Evolutionary conservation across 2,888 invertebrate species (phyloP), one percentile per base, ranked within the genome.

Genomic region (Acholoe squamosa): DNA sequence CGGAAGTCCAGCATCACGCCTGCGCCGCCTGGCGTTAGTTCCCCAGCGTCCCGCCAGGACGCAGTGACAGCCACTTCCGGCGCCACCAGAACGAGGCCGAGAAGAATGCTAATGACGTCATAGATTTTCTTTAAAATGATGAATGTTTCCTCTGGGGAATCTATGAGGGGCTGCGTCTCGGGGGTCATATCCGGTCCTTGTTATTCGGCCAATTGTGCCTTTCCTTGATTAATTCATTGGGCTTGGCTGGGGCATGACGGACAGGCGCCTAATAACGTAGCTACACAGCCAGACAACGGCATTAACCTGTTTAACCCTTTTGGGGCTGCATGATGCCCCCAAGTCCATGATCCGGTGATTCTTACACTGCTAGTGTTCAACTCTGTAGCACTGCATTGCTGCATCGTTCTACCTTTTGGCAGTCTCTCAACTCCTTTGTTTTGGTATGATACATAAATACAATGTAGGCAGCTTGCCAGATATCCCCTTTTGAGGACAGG

Each of bases 31-130:
- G 43, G 43, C 10, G 43, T 43, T 43, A 43, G 80, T 80, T 80
- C 33, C 22, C 0, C 34, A 19, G 43, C 43, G 43, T 80, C 34
- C 80, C 80, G 80, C 80, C 25, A 22, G 80, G 80, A n/a, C 33
- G 12, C 16, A 7, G 16, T 19, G 43, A 16, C 33, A 80, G 43
- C 43, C 80, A 80, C 80, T 34, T 80, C 80, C 80, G 80, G 43
- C 33, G 19, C 3, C n/a, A 16, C 80, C 80, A 34, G 34, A 76
- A 43, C 43, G 80, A 33, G 80, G 80, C 80, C 34, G 80, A 80
- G 80, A 80, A 80, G 80, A 80, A 43, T 33, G 80, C 80, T 71
- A 80, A 80, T 80, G 80, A 80, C 80, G 43, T 31, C 34, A 43
- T 80, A 80, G 33, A 43, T 43, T 34, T 33, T 33, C 34, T 80